Percentiles rank a stretch among this genome's conserved stretches.
Conservation (phyloP, 2,888 invertebrate species). For the Papilio protenor region DNA sequence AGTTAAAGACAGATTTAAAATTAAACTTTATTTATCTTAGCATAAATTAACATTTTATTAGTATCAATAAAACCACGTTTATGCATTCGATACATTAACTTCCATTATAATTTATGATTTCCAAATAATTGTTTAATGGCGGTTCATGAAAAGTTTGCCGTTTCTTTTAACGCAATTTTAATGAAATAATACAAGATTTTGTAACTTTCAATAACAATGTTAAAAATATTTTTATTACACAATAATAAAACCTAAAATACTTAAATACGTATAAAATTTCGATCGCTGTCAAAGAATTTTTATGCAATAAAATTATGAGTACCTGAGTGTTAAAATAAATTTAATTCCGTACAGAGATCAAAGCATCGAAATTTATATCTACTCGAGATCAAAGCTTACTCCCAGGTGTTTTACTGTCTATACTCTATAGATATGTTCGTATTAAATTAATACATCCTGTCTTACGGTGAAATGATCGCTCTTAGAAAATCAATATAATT, state of each 20-base stretch:
- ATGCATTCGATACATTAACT: no score
- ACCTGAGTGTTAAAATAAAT: conserved; percentile 21
- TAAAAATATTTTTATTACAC: no score
- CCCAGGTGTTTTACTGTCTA: background rate
- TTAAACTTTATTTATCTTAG: conserved; percentile 6
- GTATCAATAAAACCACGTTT: background rate
- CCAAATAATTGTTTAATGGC: no score
- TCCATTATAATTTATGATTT: no score
- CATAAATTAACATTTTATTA: conserved; percentile 2
- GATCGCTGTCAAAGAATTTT: conserved; percentile 7
- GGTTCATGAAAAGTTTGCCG: no score
- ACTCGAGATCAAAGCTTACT: conserved; percentile 32
- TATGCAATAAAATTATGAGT: conserved; percentile 5
- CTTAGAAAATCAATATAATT: background rate
- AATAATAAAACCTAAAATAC: background rate
- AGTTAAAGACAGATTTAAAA: background rate
- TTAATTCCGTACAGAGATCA: conserved; percentile 31
- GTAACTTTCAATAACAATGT: no score
- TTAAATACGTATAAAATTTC: no score
- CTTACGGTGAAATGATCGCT: background rate
- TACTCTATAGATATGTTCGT: background rate
- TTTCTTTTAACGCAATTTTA: no score
- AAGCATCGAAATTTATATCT: conserved; percentile 29
- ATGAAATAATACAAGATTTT: no score
- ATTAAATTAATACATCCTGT: conserved; percentile 3